phyloP scores from a whole-genome alignment of 2,113 vertebrate species.

The Suncus etruscus region DNA sequence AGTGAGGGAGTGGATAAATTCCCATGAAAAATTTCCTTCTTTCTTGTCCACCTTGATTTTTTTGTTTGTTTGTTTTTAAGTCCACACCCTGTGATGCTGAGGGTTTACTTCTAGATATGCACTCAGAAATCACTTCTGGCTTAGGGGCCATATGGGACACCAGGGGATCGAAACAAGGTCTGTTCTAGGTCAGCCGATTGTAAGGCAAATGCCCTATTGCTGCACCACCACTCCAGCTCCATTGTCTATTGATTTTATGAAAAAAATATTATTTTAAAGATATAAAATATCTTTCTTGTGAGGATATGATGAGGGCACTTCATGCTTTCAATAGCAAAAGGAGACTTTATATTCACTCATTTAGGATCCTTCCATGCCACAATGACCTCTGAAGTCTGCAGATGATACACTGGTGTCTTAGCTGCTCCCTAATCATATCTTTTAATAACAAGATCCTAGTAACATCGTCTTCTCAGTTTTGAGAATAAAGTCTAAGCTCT shows the following conservation, averaged over 20 bases:
- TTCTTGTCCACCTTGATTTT: not conserved
- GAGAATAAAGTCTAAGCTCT: not conserved
- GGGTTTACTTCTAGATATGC: too few relatives aligned
- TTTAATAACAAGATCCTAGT: not conserved
- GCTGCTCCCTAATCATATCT: not conserved
- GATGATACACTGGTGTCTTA: not conserved
- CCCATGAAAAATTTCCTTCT: not conserved
- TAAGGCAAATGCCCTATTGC: too few relatives aligned
- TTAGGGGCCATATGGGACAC: too few relatives aligned
- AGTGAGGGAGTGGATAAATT: not conserved
- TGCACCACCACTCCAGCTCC: too few relatives aligned
- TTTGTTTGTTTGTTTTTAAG: too few relatives aligned
- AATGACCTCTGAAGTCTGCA: not conserved
- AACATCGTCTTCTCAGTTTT: not conserved
- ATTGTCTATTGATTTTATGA: not conserved
- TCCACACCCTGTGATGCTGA: too few relatives aligned
- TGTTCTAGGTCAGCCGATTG: too few relatives aligned
- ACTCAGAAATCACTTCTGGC: too few relatives aligned
- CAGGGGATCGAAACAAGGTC: too few relatives aligned
- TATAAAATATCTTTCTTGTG: slow-evolving; percentile 10
- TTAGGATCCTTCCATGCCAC: not conserved
- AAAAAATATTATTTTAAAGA: slow-evolving; percentile 36
- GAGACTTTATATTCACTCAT: not conserved
- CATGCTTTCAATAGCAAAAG: not conserved
- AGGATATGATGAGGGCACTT: slow-evolving; percentile 56